Evolutionary conservation across 2,797 vertebrate species (phyloP).

Genomic region (Fringilla coelebs): DNA sequence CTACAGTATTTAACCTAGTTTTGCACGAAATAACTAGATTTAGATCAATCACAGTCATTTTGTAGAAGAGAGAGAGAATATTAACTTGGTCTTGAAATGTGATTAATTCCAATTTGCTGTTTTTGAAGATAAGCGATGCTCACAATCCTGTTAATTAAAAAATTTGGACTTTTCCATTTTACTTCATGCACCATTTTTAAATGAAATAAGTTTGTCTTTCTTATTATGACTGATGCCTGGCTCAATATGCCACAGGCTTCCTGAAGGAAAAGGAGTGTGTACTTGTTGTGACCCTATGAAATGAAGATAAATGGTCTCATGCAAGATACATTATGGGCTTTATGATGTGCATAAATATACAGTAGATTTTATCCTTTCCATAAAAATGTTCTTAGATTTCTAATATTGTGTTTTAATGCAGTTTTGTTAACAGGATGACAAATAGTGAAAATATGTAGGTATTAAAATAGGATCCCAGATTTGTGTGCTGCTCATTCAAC

Average conservation of each 20-base stretch:
- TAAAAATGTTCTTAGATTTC: conserved; percentile 59
- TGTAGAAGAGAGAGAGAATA: conserved; percentile 51
- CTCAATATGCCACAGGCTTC: conserved; percentile 50
- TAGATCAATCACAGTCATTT: conserved; percentile 60
- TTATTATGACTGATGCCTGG: conserved; percentile 47
- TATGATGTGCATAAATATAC: conserved; percentile 63
- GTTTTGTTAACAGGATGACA: conserved; percentile 61
- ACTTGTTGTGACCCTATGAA: conserved; percentile 69
- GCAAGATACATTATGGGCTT: conserved; percentile 68
- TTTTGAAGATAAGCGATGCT: conserved; percentile 54
- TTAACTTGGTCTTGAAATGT: conserved; percentile 59
- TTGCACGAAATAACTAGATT: conserved; percentile 62
- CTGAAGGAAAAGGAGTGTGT: conserved; percentile 61
- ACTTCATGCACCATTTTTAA: conserved; percentile 28
- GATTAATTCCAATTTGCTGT: conserved; percentile 66
- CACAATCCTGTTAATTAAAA: conserved; percentile 63
- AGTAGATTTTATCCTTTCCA: conserved; percentile 41
- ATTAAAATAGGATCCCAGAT: conserved; percentile 47
- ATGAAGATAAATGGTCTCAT: conserved; percentile 69
- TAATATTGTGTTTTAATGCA: conserved; percentile 59
- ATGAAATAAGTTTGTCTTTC: conserved; percentile 59
- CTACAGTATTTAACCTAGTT: conserved; percentile 62
- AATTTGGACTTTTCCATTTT: conserved; percentile 37
- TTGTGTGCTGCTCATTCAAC: conserved; percentile 37
- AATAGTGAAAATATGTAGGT: conserved; percentile 49